Percentiles rank a stretch among this genome's conserved stretches.
These are phyloP conservation scores for Oscheius sp. DNA, from an alignment of 2,888 invertebrate genomes.

Conservation along the genomic window DNA sequence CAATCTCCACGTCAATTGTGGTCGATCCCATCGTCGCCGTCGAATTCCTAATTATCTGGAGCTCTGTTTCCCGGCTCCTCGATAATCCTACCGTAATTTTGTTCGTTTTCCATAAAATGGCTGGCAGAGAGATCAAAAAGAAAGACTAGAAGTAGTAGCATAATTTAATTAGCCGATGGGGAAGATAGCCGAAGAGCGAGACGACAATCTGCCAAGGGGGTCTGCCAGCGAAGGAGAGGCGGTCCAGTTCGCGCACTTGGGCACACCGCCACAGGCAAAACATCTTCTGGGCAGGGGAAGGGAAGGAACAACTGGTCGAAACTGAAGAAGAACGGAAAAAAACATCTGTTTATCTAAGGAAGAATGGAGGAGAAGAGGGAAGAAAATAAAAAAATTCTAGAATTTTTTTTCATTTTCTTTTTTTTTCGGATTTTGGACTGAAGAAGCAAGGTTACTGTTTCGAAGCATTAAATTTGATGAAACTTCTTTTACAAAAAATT, in stretches of 20 bases:
- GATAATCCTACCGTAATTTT: slow-evolving; percentile 23
- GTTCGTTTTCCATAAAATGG: neutral
- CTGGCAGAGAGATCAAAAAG: neutral
- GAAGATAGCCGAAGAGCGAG: neutral
- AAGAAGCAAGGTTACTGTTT: too few species aligned
- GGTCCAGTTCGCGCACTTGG: slow-evolving; percentile 37
- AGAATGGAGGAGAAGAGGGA: too few species aligned
- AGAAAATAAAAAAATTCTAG: too few species aligned
- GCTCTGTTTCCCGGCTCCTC: neutral
- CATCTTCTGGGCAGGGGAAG: too few species aligned
- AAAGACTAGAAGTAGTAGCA: slow-evolving; percentile 5
- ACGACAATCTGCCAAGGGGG: slow-evolving; percentile 1
- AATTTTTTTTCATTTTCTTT: too few species aligned
- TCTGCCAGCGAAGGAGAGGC: slow-evolving; percentile 23
- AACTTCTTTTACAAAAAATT: too few species aligned
- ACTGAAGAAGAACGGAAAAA: too few species aligned
- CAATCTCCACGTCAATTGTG: slow-evolving; percentile 49
- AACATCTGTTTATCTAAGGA: too few species aligned
- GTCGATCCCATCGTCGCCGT: slow-evolving; percentile 50
- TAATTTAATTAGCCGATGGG: neutral
- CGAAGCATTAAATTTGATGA: too few species aligned
- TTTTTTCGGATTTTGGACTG: too few species aligned
- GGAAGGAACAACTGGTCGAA: slow-evolving; percentile 26
- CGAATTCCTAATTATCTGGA: slow-evolving; percentile 40
- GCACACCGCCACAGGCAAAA: slow-evolving; percentile 27